phyloP scores from a whole-genome alignment of 2,888 invertebrate species.

The Torymus tubicola region DNA sequence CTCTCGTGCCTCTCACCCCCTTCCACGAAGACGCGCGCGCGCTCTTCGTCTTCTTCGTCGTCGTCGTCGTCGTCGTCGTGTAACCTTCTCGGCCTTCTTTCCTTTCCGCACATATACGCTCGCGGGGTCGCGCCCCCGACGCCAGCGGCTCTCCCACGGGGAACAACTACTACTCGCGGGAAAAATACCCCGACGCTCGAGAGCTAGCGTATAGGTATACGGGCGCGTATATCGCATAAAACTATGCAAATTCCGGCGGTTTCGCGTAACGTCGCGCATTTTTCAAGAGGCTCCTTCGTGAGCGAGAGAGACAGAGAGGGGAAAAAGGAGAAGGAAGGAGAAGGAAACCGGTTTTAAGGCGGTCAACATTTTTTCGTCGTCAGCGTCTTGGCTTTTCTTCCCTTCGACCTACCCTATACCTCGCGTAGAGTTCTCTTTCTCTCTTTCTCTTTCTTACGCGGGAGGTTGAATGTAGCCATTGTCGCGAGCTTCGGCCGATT shows the following conservation, averaged over 20 bases:
- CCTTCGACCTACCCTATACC: no score
- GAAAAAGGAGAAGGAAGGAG: not conserved
- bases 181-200: slow-evolving; percentile 15
- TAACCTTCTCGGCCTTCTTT: slow-evolving; percentile 20
- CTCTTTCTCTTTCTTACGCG: no score
- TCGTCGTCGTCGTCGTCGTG: slow-evolving; percentile 42
- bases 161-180: slow-evolving; percentile 37
- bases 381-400: slow-evolving; percentile 15
- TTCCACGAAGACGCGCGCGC: no score
- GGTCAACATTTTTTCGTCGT: slow-evolving; percentile 32
- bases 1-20: not conserved
- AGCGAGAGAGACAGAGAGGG: no score
- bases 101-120: not conserved
- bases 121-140: no score
- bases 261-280: slow-evolving; percentile 38
- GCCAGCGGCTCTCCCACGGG: slow-evolving; percentile 31
- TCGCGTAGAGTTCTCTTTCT: no score
- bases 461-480: no score
- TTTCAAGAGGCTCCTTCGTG: slow-evolving; percentile 34
- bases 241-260: slow-evolving; percentile 55
- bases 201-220: slow-evolving; percentile 26
- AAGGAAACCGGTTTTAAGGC: slow-evolving; percentile 37
- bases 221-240: slow-evolving; percentile 39
- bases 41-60: slow-evolving; percentile 5
- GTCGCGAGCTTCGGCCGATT: not conserved